phyloP scores from a whole-genome alignment of 2,113 vertebrate species.

The Phycodurus eques region DNA sequence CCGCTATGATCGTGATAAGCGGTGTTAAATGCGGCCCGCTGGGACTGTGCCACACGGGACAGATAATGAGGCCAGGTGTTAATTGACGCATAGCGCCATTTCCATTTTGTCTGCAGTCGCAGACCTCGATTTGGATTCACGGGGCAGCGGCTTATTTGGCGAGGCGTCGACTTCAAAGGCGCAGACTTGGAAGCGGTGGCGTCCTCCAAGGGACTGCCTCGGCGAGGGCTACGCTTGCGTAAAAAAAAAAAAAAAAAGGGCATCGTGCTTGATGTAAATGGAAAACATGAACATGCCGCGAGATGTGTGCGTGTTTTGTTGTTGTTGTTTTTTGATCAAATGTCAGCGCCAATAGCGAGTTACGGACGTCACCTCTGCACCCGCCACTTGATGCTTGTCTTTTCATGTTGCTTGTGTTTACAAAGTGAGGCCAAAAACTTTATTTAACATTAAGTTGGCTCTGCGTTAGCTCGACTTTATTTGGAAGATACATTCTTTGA shows the following conservation, averaged over 20 bases:
- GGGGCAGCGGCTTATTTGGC: constrained; percentile 42
- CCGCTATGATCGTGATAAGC: constrained; percentile 33
- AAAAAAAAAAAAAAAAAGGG: constrained; percentile 28
- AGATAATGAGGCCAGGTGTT: constrained; percentile 76
- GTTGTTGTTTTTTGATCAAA: constrained; percentile 46
- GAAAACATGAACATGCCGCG: constrained; percentile 36
- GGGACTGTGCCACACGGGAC: constrained; percentile 60
- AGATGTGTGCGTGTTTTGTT: constrained; percentile 39
- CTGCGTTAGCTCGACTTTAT: background rate
- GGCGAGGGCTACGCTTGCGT: constrained; percentile 40
- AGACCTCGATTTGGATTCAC: background rate
- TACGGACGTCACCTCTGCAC: constrained; percentile 24
- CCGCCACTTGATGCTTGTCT: constrained; percentile 16
- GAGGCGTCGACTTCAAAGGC: constrained; percentile 64
- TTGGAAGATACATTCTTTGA: background rate
- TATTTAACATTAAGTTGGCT: background rate
- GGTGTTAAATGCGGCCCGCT: constrained; percentile 62
- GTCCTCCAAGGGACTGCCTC: constrained; percentile 60
- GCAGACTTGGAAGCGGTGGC: constrained; percentile 46
- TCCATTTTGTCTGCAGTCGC: constrained; percentile 33
- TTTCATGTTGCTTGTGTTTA: constrained; percentile 7
- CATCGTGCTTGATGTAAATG: constrained; percentile 47
- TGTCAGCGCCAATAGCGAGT: constrained; percentile 20
- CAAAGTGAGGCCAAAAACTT: background rate
- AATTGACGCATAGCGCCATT: constrained; percentile 70